Evolutionary conservation across 2,113 vertebrate species (phyloP).

Genomic region (Calcarius ornatus): DNA sequence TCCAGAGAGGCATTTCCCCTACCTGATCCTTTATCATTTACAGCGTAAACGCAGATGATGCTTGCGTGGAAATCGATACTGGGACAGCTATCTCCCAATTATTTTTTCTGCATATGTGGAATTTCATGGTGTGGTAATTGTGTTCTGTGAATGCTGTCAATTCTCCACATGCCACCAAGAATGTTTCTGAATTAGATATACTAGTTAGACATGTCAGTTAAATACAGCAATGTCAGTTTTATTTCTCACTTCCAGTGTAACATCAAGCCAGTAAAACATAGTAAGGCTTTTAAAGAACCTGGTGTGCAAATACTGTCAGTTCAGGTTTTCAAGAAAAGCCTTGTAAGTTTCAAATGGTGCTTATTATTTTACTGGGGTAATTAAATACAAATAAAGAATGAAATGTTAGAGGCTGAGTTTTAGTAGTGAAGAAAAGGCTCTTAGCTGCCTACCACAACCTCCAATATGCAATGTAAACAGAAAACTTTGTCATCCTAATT

Average conservation of each 20-base stretch:
- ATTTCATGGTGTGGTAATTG: not conserved
- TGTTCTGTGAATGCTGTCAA: not conserved
- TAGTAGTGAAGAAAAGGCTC: not conserved
- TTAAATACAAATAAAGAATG: not conserved
- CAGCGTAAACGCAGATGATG: not conserved
- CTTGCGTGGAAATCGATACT: not conserved
- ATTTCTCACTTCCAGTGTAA: not conserved
- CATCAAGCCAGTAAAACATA: not conserved
- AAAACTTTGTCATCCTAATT: not conserved
- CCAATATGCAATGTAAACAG: not conserved
- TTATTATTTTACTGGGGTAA: not conserved
- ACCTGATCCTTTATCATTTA: not conserved
- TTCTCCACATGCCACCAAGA: not conserved
- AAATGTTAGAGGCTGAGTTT: not conserved
- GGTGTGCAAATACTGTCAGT: not conserved
- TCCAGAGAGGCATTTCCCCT: not conserved
- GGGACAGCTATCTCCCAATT: not conserved
- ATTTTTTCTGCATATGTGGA: not conserved
- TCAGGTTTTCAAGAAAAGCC: not conserved
- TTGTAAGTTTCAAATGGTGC: not conserved
- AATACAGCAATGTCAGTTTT: conserved; percentile 7
- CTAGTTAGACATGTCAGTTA: conserved; percentile 18
- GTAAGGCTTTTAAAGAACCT: conserved; percentile 4
- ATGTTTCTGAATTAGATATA: conserved; percentile 19
- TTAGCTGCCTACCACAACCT: not conserved